Evolutionary conservation across 1,140 invertebrate genomes (phyloP).

Genomic region (Cydia pomonella): DNA sequence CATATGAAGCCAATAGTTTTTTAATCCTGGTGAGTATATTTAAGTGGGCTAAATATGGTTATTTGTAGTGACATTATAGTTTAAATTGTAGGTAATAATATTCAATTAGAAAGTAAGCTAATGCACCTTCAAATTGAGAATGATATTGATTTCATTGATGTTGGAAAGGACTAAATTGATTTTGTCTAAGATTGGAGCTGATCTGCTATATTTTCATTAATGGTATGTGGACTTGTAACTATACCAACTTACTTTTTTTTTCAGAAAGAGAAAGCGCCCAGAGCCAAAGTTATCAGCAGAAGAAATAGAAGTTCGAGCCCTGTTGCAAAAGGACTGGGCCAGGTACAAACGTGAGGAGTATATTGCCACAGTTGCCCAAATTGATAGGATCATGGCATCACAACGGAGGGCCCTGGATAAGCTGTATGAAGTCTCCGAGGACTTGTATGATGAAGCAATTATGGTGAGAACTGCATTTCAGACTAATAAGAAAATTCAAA

Average conservation of each 20-base stretch:
- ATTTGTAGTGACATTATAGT: no score
- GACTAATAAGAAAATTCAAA: not conserved
- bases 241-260: slow-evolving; percentile 34
- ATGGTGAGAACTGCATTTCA: slow-evolving; percentile 78
- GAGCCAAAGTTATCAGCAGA: slow-evolving; percentile 47
- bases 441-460: slow-evolving; percentile 91
- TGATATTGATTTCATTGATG: no score
- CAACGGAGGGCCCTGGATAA: slow-evolving; percentile 90
- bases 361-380: slow-evolving; percentile 83
- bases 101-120: no score
- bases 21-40: no score
- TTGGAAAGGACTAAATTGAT: no score
- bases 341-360: slow-evolving; percentile 85
- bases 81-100: no score
- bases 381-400: slow-evolving; percentile 84
- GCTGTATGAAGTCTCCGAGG: slow-evolving; percentile 88
- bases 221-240: not conserved
- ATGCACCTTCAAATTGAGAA: no score
- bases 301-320: slow-evolving; percentile 55
- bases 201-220: not conserved
- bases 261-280: slow-evolving; percentile 66
- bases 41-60: no score
- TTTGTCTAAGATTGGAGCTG: no score
- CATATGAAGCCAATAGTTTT: no score
- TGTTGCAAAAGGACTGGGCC: slow-evolving; percentile 87